These are phyloP conservation scores for Apolygus lucorum DNA, from an alignment of 1,140 invertebrate species.

Conservation along the genomic window DNA sequence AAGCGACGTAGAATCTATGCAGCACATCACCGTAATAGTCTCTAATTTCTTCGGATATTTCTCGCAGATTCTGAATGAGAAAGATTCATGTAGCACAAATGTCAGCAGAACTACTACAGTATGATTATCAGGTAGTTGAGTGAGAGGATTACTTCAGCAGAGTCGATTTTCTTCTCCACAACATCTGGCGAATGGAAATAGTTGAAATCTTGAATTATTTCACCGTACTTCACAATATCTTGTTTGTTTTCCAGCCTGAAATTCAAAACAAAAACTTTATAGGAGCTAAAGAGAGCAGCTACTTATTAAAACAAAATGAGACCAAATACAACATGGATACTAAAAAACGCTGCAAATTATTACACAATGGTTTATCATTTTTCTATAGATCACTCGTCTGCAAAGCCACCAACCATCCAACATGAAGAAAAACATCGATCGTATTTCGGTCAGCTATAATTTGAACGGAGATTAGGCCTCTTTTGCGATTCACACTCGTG, in stretches of 20 bases:
- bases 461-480: too few relatives aligned
- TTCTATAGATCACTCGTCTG: too few relatives aligned
- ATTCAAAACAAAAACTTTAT: conserved; percentile 28
- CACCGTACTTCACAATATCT: conserved; percentile 72
- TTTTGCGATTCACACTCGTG: too few relatives aligned
- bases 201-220: conserved; percentile 84
- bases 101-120: too few relatives aligned
- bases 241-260: conserved; percentile 66
- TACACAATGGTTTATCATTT: too few relatives aligned
- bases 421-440: too few relatives aligned
- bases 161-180: conserved; percentile 81
- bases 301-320: too few relatives aligned
- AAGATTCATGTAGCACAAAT: too few relatives aligned
- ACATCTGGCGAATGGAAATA: conserved; percentile 82
- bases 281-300: background rate
- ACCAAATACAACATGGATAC: too few relatives aligned
- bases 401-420: too few relatives aligned
- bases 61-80: conserved; percentile 63
- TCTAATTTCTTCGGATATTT: conserved; percentile 86
- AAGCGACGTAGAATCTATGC: conserved; percentile 81
- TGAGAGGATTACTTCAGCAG: conserved; percentile 52
- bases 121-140: background rate
- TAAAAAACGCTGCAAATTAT: too few relatives aligned
- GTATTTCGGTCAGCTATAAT: too few relatives aligned
- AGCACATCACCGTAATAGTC: conserved; percentile 85